Conservation (phyloP, 2,113 vertebrate species). For the Dipodomys ordii region DNA sequence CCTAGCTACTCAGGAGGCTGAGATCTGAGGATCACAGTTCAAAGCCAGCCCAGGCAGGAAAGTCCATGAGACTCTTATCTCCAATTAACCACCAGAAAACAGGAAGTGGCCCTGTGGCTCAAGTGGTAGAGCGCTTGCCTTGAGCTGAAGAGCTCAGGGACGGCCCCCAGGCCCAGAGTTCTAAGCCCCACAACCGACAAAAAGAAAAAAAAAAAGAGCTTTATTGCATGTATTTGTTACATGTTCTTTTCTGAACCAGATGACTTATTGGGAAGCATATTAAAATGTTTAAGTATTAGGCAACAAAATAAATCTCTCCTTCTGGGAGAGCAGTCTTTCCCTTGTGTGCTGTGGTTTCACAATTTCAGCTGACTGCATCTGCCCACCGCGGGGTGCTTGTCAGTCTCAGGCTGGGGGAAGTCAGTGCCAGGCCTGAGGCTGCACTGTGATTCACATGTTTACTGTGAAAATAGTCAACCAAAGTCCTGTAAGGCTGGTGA, state of each 20-base stretch:
- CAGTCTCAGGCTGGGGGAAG: background rate
- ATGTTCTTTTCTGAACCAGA: background rate
- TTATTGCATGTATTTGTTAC: background rate
- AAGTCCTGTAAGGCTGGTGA: background rate
- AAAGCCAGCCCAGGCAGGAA: too few species aligned
- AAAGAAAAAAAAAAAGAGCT: background rate
- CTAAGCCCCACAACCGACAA: too few species aligned
- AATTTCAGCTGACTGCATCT: slow-evolving; percentile 20
- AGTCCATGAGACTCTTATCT: too few species aligned
- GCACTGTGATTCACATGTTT: background rate
- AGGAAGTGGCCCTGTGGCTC: too few species aligned
- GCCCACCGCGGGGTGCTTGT: background rate
- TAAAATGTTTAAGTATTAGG: slow-evolving; percentile 62
- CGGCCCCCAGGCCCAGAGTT: too few species aligned
- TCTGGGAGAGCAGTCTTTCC: slow-evolving; percentile 13
- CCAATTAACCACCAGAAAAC: too few species aligned
- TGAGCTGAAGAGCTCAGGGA: too few species aligned
- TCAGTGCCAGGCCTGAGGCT: background rate
- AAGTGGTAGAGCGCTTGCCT: too few species aligned
- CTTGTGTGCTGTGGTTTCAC: background rate
- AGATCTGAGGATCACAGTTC: too few species aligned
- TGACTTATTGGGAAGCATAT: slow-evolving; percentile 8
- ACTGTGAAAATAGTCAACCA: background rate
- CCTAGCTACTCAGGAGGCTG: too few species aligned
- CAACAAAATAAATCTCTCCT: slow-evolving; percentile 59